Conservation (phyloP, 1,140 invertebrate genomes). For the Triops cancriformis region DNA sequence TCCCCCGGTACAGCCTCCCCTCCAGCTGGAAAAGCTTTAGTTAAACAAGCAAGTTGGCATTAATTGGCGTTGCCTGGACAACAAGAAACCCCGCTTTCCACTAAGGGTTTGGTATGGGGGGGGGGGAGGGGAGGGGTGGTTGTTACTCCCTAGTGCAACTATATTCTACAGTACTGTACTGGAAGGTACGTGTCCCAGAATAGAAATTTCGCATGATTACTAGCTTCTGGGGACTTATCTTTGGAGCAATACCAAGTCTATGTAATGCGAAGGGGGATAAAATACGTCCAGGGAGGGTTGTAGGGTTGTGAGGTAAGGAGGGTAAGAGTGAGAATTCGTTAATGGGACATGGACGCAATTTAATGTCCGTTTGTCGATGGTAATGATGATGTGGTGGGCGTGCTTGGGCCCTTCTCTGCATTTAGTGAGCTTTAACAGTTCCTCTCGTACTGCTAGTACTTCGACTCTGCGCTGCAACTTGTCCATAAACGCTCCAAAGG, state of each 20-base stretch:
- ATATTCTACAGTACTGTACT: not conserved
- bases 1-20: not conserved
- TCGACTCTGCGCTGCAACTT: too few species aligned
- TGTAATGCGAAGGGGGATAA: too few species aligned
- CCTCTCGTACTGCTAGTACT: not conserved
- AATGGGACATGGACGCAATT: not conserved
- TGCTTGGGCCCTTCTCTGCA: not conserved
- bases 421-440: not conserved
- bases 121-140: too few species aligned
- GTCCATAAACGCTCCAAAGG: not conserved
- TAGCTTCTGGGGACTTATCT: too few species aligned
- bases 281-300: too few species aligned
- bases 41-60: not conserved
- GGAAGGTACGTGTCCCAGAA: not conserved
- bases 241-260: too few species aligned
- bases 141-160: too few species aligned
- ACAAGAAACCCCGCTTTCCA: not conserved
- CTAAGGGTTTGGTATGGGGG: too few species aligned
- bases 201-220: not conserved
- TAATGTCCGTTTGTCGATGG: not conserved
- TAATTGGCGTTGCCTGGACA: not conserved
- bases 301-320: too few species aligned
- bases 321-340: too few species aligned
- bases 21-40: not conserved
- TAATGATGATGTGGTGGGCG: not conserved